Conservation (phyloP, 2,113 vertebrate genomes). For the Pantherophis guttatus region DNA sequence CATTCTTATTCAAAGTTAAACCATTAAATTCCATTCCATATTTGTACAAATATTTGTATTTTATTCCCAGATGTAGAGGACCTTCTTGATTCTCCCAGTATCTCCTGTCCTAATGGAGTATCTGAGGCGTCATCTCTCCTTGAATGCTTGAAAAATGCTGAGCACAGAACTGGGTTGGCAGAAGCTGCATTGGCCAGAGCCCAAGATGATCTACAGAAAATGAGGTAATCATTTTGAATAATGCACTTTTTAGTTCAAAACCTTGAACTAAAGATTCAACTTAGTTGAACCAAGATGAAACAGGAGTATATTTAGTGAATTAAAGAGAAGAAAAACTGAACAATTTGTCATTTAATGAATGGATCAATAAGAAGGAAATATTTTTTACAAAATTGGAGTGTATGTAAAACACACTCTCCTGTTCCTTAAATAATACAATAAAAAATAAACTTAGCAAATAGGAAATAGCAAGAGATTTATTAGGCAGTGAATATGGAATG, state of each 20-base stretch:
- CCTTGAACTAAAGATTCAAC: too few species aligned
- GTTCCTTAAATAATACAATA: not conserved
- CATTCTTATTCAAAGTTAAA: not conserved
- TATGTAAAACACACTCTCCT: not conserved
- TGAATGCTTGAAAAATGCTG: slow-evolving; percentile 71
- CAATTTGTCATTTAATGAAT: not conserved
- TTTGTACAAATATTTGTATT: not conserved
- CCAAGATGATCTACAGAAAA: slow-evolving; percentile 85
- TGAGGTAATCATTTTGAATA: slow-evolving; percentile 73
- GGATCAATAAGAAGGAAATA: not conserved
- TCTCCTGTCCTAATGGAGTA: slow-evolving; percentile 48
- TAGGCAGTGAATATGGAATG: not conserved
- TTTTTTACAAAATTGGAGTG: not conserved
- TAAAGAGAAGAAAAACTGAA: not conserved
- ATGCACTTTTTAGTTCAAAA: not conserved
- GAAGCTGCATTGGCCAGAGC: slow-evolving; percentile 81
- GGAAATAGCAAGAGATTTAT: not conserved
- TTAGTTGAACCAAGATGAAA: not conserved
- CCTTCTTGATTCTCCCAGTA: slow-evolving; percentile 59
- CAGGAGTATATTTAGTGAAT: not conserved
- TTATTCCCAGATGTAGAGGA: slow-evolving; percentile 83
- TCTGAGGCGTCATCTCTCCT: slow-evolving; percentile 56
- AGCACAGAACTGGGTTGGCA: slow-evolving; percentile 75
- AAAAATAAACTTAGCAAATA: not conserved
- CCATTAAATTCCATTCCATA: not conserved